A percentile compares a stretch with the other conserved stretches of the same genome.
Evolutionary conservation across 1,140 invertebrate genomes (phyloP).

Genomic region (Vollenhovia emeryi): DNA sequence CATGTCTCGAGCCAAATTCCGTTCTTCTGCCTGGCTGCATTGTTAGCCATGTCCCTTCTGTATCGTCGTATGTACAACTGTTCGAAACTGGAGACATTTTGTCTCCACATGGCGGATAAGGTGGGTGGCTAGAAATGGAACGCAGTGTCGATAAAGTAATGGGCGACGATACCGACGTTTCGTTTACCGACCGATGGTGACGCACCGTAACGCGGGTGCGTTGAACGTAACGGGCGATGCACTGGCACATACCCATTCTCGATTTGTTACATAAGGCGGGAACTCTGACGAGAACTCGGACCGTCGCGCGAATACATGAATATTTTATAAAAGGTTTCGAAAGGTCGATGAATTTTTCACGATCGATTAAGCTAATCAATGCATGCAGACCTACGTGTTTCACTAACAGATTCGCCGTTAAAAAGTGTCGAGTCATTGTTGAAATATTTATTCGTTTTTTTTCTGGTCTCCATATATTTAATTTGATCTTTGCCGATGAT

Average conservation of each 20-base stretch:
- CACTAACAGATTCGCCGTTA: background rate
- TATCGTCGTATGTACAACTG: too few relatives aligned
- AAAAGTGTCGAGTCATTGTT: background rate
- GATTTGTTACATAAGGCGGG: background rate
- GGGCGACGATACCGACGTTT: background rate
- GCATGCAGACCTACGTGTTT: background rate
- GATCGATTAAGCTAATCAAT: background rate
- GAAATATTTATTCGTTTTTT: background rate
- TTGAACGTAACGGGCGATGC: background rate
- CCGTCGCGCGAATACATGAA: background rate
- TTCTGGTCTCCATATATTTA: background rate
- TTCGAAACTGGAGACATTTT: background rate
- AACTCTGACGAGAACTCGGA: background rate
- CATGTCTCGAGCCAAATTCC: background rate
- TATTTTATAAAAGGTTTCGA: conserved; percentile 2
- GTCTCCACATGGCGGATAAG: background rate
- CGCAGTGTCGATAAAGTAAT: background rate
- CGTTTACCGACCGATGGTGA: background rate
- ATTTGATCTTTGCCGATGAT: background rate
- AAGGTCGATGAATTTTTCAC: background rate
- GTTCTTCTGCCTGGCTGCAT: background rate
- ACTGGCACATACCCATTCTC: background rate
- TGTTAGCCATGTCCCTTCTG: background rate
- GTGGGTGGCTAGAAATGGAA: background rate
- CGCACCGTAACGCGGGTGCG: too few relatives aligned